phyloP scores from a whole-genome alignment of 2,888 invertebrate genomes.

The Epirrhoe tristata region DNA sequence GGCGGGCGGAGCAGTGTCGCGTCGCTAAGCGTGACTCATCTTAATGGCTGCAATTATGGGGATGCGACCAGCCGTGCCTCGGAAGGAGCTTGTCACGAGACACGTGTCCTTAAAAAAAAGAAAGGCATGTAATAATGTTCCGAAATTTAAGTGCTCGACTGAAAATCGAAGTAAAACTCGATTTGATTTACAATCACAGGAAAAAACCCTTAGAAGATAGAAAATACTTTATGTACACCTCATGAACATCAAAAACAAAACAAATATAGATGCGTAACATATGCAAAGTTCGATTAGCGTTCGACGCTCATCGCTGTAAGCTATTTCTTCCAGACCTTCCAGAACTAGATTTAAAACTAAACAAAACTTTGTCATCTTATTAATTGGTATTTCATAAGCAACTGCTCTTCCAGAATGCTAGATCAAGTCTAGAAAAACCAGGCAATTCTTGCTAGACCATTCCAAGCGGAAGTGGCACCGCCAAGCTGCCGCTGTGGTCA shows the following conservation, averaged over 20 bases:
- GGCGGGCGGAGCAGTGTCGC: slow-evolving; percentile 69
- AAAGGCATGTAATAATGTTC: slow-evolving; percentile 29
- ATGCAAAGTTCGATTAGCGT: no score
- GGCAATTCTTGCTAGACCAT: slow-evolving; percentile 46
- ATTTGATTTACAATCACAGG: background rate
- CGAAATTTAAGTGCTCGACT: background rate
- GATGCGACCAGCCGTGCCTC: slow-evolving; percentile 58
- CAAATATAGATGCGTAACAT: no score
- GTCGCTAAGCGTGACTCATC: slow-evolving; percentile 83
- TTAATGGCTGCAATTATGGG: slow-evolving; percentile 80
- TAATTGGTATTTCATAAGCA: background rate
- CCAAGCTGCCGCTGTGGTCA: slow-evolving; percentile 36
- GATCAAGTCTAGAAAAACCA: background rate
- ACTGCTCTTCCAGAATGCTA: background rate
- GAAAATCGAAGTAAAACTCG: slow-evolving; percentile 1
- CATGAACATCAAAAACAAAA: no score
- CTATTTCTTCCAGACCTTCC: no score
- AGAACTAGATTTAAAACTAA: no score
- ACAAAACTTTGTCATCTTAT: background rate
- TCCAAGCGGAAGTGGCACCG: slow-evolving; percentile 52
- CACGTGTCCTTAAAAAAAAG: slow-evolving; percentile 47
- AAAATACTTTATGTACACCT: no score
- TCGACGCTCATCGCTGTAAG: no score
- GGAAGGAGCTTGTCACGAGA: slow-evolving; percentile 68
- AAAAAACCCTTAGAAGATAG: background rate